phyloP scores from a whole-genome alignment of 2,113 vertebrate species.

The Thalassarche chlororhynchos region DNA sequence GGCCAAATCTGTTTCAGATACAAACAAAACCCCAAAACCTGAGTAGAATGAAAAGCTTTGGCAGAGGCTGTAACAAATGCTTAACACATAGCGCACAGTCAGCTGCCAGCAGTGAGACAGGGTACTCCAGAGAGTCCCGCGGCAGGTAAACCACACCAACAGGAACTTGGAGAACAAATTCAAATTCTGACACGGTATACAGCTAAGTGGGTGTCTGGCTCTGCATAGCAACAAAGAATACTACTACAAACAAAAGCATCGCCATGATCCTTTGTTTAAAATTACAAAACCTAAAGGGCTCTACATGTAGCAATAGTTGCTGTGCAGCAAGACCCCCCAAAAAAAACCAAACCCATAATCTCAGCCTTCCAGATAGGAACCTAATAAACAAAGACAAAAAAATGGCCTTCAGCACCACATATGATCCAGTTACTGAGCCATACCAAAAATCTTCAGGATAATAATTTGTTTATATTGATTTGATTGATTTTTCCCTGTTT shows the following conservation, averaged over 20 bases:
- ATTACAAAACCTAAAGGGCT: background rate
- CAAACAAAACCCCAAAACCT: background rate
- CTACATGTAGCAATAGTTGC: background rate
- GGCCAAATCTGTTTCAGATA: background rate
- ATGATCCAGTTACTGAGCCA: background rate
- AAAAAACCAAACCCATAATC: background rate
- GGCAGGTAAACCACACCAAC: background rate
- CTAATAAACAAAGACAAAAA: background rate
- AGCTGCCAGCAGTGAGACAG: background rate
- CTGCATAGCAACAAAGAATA: background rate
- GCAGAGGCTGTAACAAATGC: background rate
- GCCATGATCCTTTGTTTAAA: background rate
- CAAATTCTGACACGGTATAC: background rate
- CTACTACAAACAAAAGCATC: background rate
- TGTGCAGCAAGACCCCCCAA: background rate
- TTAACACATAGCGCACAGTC: fast-evolving
- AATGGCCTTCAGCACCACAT: background rate
- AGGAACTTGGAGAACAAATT: background rate
- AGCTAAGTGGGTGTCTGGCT: background rate
- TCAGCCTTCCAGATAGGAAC: background rate
- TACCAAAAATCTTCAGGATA: background rate
- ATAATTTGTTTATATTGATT: background rate
- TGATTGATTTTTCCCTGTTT: background rate
- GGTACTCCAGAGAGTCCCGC: background rate
- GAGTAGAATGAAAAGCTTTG: background rate